Evolutionary conservation across 2,797 vertebrate species (phyloP).

Genomic region (Hafferia zeledoni): DNA sequence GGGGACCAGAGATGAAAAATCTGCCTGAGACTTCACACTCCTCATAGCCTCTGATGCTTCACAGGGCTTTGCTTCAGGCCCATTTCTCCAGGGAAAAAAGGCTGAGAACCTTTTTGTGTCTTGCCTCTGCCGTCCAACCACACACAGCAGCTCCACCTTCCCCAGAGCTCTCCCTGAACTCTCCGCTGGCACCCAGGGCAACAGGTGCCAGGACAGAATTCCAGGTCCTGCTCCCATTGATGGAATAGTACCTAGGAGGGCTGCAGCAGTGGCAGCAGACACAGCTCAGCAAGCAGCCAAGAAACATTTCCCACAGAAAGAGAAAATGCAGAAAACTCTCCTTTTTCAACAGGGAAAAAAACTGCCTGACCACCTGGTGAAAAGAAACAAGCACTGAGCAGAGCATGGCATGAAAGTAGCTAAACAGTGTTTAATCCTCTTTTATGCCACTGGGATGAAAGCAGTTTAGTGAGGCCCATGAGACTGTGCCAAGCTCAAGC

Average conservation of each 20-base stretch:
- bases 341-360: neutral
- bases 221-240: fast-evolving
- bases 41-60: neutral
- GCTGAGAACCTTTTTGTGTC: neutral
- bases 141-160: fast-evolving
- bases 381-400: neutral
- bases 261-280: neutral
- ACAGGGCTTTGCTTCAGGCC: neutral
- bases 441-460: slow-evolving; percentile 65
- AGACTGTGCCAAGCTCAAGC: neutral
- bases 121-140: neutral
- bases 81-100: neutral
- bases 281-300: neutral
- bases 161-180: neutral
- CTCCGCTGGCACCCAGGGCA: neutral
- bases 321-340: neutral
- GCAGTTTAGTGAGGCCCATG: slow-evolving; percentile 67
- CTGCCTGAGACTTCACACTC: neutral
- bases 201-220: neutral
- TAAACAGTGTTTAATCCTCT: slow-evolving; percentile 69
- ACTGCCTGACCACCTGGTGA: neutral
- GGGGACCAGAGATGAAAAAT: fast-evolving
- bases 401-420: slow-evolving; percentile 49
- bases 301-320: neutral
- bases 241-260: neutral